These are phyloP conservation scores for Sweltsa coloradensis DNA, from an alignment of 1,140 invertebrate species.

Conservation along the genomic window DNA sequence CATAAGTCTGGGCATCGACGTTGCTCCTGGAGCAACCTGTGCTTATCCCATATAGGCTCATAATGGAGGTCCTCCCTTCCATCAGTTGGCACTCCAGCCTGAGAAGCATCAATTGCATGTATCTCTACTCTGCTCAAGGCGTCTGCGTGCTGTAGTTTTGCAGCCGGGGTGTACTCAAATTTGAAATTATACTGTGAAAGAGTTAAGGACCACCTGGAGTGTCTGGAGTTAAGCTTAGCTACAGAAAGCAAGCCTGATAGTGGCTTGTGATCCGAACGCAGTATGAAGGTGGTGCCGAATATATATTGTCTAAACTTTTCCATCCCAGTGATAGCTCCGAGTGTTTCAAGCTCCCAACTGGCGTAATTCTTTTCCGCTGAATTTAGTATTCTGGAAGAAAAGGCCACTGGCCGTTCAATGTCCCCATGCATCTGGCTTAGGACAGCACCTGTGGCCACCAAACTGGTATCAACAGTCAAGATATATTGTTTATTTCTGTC, in stretches of 20 bases:
- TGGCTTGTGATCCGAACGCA: slow-evolving; percentile 15
- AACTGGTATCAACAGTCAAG: slow-evolving; percentile 20
- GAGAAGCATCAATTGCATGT: not conserved
- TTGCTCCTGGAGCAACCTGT: too few relatives aligned
- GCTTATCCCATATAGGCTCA: too few relatives aligned
- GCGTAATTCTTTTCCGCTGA: slow-evolving; percentile 27
- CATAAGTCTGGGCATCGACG: too few relatives aligned
- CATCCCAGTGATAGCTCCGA: not conserved
- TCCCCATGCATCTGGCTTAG: slow-evolving; percentile 16
- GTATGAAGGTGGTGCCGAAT: slow-evolving; percentile 14
- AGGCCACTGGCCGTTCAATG: slow-evolving; percentile 20
- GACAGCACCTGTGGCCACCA: slow-evolving; percentile 20
- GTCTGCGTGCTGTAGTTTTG: slow-evolving; percentile 20
- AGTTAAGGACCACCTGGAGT: slow-evolving; percentile 14
- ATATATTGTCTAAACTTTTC: slow-evolving; percentile 10
- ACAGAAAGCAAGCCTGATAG: slow-evolving; percentile 14
- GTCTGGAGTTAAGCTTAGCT: slow-evolving; percentile 15
- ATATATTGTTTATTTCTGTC: slow-evolving; percentile 13
- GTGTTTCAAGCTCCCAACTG: slow-evolving; percentile 21
- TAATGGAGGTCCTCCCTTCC: too few relatives aligned
- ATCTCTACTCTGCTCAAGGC: slow-evolving; percentile 14
- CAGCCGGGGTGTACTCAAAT: slow-evolving; percentile 20
- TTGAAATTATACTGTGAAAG: slow-evolving; percentile 19
- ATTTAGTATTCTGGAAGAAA: slow-evolving; percentile 27
- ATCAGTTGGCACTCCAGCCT: too few relatives aligned